These are phyloP conservation scores for Sparus aurata DNA, from an alignment of 2,797 vertebrate species.

Conservation along the genomic window DNA sequence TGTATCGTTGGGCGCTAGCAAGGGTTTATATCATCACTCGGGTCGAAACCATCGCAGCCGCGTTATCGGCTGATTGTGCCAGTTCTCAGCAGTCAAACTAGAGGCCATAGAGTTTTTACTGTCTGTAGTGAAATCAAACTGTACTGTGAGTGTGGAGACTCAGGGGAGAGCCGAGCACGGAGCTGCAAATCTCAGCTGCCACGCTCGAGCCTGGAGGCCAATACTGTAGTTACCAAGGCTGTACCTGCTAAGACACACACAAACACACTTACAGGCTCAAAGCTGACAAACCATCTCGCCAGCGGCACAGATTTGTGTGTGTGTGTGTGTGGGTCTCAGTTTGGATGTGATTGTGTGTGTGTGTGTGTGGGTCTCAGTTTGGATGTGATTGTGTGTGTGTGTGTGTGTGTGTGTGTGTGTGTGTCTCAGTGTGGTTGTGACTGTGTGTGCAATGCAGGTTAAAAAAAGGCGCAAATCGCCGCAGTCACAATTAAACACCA, in stretches of 20 bases:
- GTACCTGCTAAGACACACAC: conserved; percentile 59
- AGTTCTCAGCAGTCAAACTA: conserved; percentile 29
- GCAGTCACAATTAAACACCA: conserved; percentile 47
- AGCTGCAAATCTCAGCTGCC: conserved; percentile 63
- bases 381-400: conserved; percentile 20
- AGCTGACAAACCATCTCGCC: conserved; percentile 53
- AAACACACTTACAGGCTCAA: conserved; percentile 42
- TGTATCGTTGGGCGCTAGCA: not conserved
- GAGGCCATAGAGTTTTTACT: conserved; percentile 24
- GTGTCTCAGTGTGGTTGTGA: not conserved
- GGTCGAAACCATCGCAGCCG: not conserved
- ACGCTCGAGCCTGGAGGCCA: conserved; percentile 60
- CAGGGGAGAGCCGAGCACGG: conserved; percentile 36
- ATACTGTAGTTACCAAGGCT: conserved; percentile 42
- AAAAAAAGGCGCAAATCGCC: conserved; percentile 37
- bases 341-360: conserved; percentile 19
- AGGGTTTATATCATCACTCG: conserved; percentile 33
- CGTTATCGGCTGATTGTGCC: conserved; percentile 13
- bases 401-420: conserved; percentile 9
- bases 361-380: not conserved
- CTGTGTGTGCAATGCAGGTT: conserved; percentile 13
- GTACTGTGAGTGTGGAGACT: conserved; percentile 32
- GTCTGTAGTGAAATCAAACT: conserved; percentile 43
- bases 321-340: not conserved
- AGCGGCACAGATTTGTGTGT: conserved; percentile 32